Base-by-base conservation (phyloP, 1,140 invertebrate species). In the Nixonia krombeini region DNA sequence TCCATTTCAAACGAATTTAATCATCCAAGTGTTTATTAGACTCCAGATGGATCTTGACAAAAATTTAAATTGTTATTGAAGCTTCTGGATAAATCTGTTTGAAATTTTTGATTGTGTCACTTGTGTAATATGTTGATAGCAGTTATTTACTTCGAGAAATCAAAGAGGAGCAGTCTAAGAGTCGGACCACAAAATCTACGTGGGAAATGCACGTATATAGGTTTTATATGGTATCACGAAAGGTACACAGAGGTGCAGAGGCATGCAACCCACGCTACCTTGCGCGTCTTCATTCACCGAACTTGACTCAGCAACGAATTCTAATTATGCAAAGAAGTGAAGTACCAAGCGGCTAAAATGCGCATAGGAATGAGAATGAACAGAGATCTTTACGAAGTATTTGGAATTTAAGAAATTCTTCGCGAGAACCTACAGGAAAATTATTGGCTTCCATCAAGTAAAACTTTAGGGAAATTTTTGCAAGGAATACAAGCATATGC, bases 251-350 rank as follows among this genome's bases (percentile, higher is more conserved):
- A 56, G 29, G 33, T 44, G 37, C 9, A 17, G 16, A 35, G 41
- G 41, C 50, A 61, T 40, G 51, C 37, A 59, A 51, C 45, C 47
- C 33, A 40, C 53, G 45, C 47, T 41, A 50, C 61, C 56, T 61
- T 29, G 42, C 47, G 49, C 62, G 49, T 65, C 68, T 70, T 70
- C 62, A 66, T 62, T 53, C 49, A 63, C 62, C 38, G 52, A 66
- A 63, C 51, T 64, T 40, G 37, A 70, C 61, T 64, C 67, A 33
- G 61, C 56, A 70, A 62, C 67, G 67, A 65, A 65, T 62, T 70
- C 67, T 70, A 70, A 70, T 70, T 70, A 70, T 70, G 67, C 67
- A 70, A 70, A 70, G 67, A 64, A 70, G 67, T 35, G 59, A 65
- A 61, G 61, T 65, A 52, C 67, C 52, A 62, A 57, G 44, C 57